These are phyloP conservation scores for Spicauda simplicius DNA, from an alignment of 2,888 invertebrate genomes.

Conservation along the genomic window DNA sequence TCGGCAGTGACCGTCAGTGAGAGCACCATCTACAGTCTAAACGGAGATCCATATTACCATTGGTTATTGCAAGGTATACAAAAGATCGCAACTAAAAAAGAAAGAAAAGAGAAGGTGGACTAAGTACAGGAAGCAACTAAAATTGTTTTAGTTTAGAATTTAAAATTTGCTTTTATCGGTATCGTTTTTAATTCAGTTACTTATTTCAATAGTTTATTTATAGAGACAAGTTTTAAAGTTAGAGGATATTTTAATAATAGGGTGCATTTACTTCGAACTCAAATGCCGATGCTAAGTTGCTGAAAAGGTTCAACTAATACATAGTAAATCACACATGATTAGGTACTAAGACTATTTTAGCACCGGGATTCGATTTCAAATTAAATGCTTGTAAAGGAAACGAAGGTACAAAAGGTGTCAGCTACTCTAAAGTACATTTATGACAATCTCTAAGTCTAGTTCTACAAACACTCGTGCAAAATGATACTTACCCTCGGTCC, in stretches of 20 bases:
- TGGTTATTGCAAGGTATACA: conserved; percentile 10
- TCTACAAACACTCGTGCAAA: conserved; percentile 52
- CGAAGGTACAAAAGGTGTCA: conserved; percentile 14
- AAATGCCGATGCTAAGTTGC: background rate
- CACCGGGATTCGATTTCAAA: conserved; percentile 3
- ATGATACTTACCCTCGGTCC: conserved; percentile 78
- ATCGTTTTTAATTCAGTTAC: conserved; percentile 4
- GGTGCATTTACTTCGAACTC: conserved; percentile 2
- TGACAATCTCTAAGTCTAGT: conserved; percentile 32
- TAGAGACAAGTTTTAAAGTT: background rate
- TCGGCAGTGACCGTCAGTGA: conserved; percentile 68
- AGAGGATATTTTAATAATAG: background rate
- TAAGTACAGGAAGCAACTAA: conserved; percentile 31
- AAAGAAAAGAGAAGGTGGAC: conserved; percentile 16
- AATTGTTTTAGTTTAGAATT: conserved; percentile 17
- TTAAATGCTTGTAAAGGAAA: conserved; percentile 17
- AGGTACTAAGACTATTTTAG: background rate
- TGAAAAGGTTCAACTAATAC: background rate
- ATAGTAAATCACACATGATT: too few species aligned
- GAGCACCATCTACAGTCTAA: conserved; percentile 75
- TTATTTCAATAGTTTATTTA: conserved; percentile 12
- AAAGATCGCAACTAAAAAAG: conserved; percentile 15
- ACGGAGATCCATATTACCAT: conserved; percentile 40
- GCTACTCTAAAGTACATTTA: conserved; percentile 38
- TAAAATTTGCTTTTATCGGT: conserved; percentile 21